phyloP scores from a whole-genome alignment of 2,113 vertebrate species.

The Melanerpes aurifrons region DNA sequence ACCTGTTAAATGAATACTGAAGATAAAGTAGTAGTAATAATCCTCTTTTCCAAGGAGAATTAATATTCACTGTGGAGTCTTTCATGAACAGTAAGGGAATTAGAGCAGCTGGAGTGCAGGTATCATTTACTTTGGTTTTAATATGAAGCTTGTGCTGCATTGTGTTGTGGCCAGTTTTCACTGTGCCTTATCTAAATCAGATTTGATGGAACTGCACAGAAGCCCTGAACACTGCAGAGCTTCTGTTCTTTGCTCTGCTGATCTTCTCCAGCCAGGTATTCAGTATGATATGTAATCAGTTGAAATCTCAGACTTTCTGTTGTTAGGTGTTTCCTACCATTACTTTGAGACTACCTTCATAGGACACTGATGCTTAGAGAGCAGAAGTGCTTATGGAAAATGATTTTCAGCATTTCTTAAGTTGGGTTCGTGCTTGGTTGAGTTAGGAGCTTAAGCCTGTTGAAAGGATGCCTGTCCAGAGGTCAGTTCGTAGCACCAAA shows the following conservation, averaged over 20 bases:
- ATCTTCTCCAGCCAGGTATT: not conserved
- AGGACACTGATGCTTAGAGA: not conserved
- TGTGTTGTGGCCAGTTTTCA: not conserved
- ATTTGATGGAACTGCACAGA: not conserved
- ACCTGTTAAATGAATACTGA: not conserved
- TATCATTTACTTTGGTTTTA: not conserved
- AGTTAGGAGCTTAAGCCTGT: not conserved
- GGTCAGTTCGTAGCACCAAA: not conserved
- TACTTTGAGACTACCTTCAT: not conserved
- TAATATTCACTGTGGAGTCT: slow-evolving; percentile 4
- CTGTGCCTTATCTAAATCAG: not conserved
- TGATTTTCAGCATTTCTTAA: not conserved
- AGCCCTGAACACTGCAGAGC: not conserved
- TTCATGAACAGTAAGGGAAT: not conserved
- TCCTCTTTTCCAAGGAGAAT: not conserved
- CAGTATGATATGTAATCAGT: not conserved
- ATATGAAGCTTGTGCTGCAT: accelerated
- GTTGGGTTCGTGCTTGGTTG: not conserved
- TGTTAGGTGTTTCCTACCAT: not conserved
- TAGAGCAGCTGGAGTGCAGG: not conserved
- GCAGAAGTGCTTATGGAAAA: not conserved
- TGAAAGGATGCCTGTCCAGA: not conserved
- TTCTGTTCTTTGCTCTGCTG: not conserved
- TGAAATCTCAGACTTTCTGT: not conserved
- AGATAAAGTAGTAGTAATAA: not conserved